These are phyloP conservation scores for Pteria penguin DNA, from an alignment of 2,888 invertebrate genomes.

Conservation along the genomic window DNA sequence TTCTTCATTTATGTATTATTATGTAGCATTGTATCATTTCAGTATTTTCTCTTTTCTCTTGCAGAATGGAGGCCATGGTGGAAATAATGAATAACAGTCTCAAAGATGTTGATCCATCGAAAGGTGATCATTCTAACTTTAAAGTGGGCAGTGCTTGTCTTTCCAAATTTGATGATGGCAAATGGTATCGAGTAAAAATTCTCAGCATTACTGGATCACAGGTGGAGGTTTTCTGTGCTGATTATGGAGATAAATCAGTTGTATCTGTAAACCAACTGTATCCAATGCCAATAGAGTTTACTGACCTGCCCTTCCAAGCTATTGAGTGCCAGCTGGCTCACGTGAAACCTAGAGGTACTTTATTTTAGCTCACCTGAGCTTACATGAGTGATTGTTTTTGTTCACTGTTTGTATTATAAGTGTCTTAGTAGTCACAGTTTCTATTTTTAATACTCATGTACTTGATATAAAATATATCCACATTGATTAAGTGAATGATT, in stretches of 20 bases:
- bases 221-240: slow-evolving; percentile 84
- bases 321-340: slow-evolving; percentile 85
- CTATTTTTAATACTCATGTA: too few relatives aligned
- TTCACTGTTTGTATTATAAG: too few relatives aligned
- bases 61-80: slow-evolving; percentile 63
- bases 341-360: slow-evolving; percentile 80
- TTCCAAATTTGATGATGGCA: slow-evolving; percentile 61
- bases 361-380: too few relatives aligned
- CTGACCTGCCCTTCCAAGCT: slow-evolving; percentile 84
- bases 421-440: too few relatives aligned
- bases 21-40: too few relatives aligned
- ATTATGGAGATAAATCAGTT: slow-evolving; percentile 83
- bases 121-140: slow-evolving; percentile 24
- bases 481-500: too few relatives aligned
- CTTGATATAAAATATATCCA: too few relatives aligned
- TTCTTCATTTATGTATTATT: too few relatives aligned
- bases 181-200: slow-evolving; percentile 76
- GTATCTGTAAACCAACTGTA: slow-evolving; percentile 81
- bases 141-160: slow-evolving; percentile 57
- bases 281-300: slow-evolving; percentile 81
- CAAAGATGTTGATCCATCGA: slow-evolving; percentile 33
- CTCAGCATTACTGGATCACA: slow-evolving; percentile 80
- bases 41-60: too few relatives aligned
- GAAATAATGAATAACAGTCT: slow-evolving; percentile 48
- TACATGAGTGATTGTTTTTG: too few relatives aligned